Evolutionary conservation across 2,113 vertebrate genomes (phyloP).

Genomic region (Malurus cyaneus): DNA sequence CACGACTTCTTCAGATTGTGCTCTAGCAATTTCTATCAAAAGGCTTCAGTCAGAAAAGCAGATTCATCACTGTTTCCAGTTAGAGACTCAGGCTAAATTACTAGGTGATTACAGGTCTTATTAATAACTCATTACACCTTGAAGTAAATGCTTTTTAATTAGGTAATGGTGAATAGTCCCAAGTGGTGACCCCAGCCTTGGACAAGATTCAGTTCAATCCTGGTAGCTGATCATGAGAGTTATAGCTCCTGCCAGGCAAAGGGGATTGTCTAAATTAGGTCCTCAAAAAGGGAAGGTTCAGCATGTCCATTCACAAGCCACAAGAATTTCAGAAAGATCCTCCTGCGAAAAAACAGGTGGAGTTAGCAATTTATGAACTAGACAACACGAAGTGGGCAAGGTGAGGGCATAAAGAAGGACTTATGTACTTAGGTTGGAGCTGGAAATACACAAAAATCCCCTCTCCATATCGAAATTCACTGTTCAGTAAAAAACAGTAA

Average conservation of each 20-base stretch:
- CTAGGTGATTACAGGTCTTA: neutral
- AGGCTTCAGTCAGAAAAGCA: neutral
- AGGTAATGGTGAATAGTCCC: neutral
- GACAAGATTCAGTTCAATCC: neutral
- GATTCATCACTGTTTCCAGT: neutral
- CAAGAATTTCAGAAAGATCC: neutral
- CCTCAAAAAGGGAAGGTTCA: neutral
- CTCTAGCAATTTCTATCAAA: neutral
- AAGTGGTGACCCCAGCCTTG: neutral
- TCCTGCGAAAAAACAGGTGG: neutral
- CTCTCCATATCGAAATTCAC: neutral
- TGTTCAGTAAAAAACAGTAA: neutral
- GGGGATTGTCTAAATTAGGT: neutral
- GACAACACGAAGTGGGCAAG: neutral
- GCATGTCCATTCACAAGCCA: neutral
- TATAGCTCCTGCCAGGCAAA: neutral
- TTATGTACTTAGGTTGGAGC: neutral
- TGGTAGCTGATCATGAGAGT: neutral
- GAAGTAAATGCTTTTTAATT: neutral
- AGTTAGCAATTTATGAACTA: neutral
- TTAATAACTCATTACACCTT: neutral
- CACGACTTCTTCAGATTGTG: neutral
- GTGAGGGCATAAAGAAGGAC: neutral
- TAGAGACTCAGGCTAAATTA: neutral
- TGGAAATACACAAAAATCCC: neutral